phyloP scores from a whole-genome alignment of 2,113 vertebrate species.

The Dipodomys spectabilis region DNA sequence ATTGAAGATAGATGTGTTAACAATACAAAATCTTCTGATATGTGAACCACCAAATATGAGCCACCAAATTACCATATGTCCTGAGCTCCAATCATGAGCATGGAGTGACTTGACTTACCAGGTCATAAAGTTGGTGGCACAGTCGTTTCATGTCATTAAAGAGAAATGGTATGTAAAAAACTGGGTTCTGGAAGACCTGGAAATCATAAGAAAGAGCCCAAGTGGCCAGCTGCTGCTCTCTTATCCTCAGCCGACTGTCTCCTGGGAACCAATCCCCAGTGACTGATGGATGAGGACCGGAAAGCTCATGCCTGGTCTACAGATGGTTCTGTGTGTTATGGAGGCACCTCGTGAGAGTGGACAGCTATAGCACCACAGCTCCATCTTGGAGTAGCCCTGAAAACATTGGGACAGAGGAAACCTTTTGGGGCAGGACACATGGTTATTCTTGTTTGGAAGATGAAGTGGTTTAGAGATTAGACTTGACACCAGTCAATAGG shows the following conservation, averaged over 20 bases:
- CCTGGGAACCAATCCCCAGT: neutral
- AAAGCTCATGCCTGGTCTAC: neutral
- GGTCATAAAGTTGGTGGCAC: neutral
- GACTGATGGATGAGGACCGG: neutral
- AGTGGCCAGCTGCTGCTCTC: neutral
- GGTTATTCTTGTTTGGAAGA: neutral
- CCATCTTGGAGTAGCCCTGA: neutral
- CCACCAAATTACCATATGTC: neutral
- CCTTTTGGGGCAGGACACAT: neutral
- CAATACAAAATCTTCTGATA: neutral
- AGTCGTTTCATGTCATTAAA: neutral
- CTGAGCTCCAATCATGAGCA: neutral
- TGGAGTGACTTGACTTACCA: neutral
- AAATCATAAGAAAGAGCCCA: neutral
- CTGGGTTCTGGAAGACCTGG: too few relatives aligned
- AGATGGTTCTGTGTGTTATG: neutral
- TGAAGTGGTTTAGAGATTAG: neutral
- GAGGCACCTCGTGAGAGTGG: neutral
- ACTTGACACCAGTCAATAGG: neutral
- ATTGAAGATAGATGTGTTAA: neutral
- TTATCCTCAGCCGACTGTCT: neutral
- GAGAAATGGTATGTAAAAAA: neutral
- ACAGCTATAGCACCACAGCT: neutral
- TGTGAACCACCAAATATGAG: neutral
- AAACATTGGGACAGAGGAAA: neutral